Conservation (phyloP, 2,113 vertebrate genomes). For the Alligator mississippiensis region DNA sequence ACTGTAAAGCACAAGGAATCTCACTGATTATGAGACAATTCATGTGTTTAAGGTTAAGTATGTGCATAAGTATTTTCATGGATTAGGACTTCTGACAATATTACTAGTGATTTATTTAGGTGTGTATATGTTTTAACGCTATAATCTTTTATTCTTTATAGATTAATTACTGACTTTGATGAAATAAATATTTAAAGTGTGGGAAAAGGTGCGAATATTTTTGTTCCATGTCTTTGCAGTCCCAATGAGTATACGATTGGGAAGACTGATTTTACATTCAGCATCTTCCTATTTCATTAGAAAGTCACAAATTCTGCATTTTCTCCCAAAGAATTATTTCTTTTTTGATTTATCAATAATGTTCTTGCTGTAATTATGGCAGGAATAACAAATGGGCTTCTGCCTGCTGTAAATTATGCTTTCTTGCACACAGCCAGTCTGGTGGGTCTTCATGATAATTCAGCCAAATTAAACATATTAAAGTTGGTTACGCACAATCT, state of each 20-base stretch:
- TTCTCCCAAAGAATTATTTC: constrained; percentile 67
- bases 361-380: constrained; percentile 75
- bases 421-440: constrained; percentile 45
- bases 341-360: constrained; percentile 79
- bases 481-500: constrained; percentile 49
- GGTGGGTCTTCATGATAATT: constrained; percentile 59
- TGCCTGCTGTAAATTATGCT: constrained; percentile 72
- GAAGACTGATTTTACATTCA: constrained; percentile 53
- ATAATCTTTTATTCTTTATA: not conserved
- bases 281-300: constrained; percentile 49
- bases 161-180: not conserved
- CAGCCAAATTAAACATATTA: constrained; percentile 74
- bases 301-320: constrained; percentile 59
- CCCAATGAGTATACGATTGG: not conserved
- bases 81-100: constrained; percentile 44
- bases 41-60: constrained; percentile 69
- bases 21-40: constrained; percentile 52
- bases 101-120: constrained; percentile 45
- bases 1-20: constrained; percentile 40
- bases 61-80: constrained; percentile 53
- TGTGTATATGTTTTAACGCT: not conserved
- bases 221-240: constrained; percentile 34
- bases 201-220: constrained; percentile 58
- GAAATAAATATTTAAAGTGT: constrained; percentile 53
- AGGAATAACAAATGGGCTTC: constrained; percentile 79